A percentile compares a stretch with the other conserved stretches of the same genome.
Conservation (phyloP, 2,113 vertebrate genomes). For the Myrmophylax atrothorax region DNA sequence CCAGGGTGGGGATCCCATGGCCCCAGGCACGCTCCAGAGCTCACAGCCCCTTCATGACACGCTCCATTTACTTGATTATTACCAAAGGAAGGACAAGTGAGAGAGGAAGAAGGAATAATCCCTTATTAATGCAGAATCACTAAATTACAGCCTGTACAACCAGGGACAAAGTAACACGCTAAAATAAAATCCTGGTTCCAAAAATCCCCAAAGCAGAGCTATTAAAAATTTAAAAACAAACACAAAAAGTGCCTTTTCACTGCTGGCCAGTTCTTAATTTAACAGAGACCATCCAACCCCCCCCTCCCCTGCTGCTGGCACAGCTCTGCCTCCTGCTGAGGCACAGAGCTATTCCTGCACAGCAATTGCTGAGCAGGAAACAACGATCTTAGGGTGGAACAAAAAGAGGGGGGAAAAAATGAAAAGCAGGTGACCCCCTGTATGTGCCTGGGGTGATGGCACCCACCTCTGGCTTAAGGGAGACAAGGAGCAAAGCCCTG, state of each 20-base stretch:
- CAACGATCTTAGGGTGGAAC: fast-evolving
- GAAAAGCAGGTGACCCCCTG: not conserved
- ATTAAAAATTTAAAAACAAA: constrained; percentile 7
- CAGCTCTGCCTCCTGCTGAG: not conserved
- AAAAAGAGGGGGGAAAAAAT: not conserved
- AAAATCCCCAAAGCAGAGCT: not conserved
- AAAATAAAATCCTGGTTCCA: not conserved
- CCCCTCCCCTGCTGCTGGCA: not conserved
- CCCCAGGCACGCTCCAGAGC: not conserved
- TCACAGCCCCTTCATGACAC: not conserved
- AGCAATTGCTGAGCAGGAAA: not conserved
- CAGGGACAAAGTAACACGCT: not conserved
- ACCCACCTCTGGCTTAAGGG: not conserved
- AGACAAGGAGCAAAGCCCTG: not conserved
- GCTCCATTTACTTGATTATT: not conserved
- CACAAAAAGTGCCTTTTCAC: not conserved
- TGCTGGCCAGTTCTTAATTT: not conserved
- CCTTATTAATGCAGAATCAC: constrained; percentile 3
- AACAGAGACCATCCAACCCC: not conserved
- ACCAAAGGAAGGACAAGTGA: not conserved
- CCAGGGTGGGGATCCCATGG: not conserved
- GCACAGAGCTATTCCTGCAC: not conserved
- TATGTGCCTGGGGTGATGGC: fast-evolving
- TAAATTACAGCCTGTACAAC: constrained; percentile 19
- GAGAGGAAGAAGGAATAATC: not conserved